Conservation (phyloP, 2,888 invertebrate species). For the Matsumyia berberina region DNA sequence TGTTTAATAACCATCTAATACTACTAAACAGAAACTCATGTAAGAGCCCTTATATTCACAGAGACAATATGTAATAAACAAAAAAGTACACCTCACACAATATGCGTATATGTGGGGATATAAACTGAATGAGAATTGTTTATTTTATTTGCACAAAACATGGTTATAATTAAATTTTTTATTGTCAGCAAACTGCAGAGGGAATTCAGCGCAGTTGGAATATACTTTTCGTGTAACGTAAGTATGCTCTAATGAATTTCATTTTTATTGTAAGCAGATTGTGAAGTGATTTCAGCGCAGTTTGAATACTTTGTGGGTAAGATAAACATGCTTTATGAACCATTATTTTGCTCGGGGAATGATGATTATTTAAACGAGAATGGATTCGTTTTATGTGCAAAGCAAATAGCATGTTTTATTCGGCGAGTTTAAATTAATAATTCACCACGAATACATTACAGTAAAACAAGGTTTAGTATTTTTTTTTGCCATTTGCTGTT, state of each 20-base stretch:
- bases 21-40: slow-evolving; percentile 50
- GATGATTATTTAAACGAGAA: not conserved
- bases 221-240: too few relatives aligned
- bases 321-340: not conserved
- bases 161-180: slow-evolving; percentile 6
- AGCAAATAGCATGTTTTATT: too few relatives aligned
- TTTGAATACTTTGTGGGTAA: not conserved
- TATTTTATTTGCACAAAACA: slow-evolving; percentile 16
- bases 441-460: too few relatives aligned
- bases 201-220: too few relatives aligned
- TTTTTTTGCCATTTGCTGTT: too few relatives aligned
- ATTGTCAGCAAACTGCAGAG: not conserved
- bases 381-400: not conserved
- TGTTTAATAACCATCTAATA: slow-evolving; percentile 49
- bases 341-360: not conserved
- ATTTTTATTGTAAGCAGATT: too few relatives aligned
- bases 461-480: too few relatives aligned
- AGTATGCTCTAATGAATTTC: too few relatives aligned
- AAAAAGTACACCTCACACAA: slow-evolving; percentile 41
- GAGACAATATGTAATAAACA: slow-evolving; percentile 70
- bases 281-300: too few relatives aligned
- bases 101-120: slow-evolving; percentile 36
- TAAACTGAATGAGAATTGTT: slow-evolving; percentile 38
- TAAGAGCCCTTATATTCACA: slow-evolving; percentile 67
- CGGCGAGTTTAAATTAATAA: too few relatives aligned